Evolutionary conservation across 2,113 vertebrate species (phyloP).

Genomic region (Cichladusa arquata): DNA sequence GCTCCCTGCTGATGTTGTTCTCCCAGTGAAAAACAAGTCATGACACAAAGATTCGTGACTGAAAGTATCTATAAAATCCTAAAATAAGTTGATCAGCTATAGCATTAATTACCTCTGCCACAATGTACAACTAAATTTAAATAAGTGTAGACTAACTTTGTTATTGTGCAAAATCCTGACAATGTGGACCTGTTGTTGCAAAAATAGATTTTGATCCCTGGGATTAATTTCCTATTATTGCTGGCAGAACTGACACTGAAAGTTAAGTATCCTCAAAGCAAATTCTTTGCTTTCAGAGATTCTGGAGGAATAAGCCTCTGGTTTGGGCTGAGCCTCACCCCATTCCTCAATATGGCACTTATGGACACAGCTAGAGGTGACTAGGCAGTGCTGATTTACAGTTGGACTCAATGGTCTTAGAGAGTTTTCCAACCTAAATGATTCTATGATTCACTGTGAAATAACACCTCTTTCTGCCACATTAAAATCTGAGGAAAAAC

Average conservation of each 20-base stretch:
- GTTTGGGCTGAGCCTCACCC: not conserved
- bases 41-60: not conserved
- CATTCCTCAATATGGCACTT: not conserved
- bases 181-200: not conserved
- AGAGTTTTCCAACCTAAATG: not conserved
- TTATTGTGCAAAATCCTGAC: not conserved
- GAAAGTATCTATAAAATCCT: not conserved
- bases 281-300: not conserved
- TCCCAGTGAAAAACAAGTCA: not conserved
- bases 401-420: not conserved
- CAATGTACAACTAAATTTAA: not conserved
- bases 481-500: not conserved
- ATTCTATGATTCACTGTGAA: not conserved
- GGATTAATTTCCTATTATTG: not conserved
- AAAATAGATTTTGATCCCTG: not conserved
- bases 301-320: not conserved
- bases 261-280: not conserved
- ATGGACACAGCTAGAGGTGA: not conserved
- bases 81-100: not conserved
- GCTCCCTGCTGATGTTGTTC: not conserved
- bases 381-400: not conserved
- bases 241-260: not conserved
- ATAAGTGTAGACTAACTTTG: not conserved
- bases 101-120: not conserved
- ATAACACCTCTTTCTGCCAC: not conserved